Evolutionary conservation across 53 echinoderm and acorn worm genomes (phyloP), one percentile per base, ranked within the genome.

Genomic region (Mesocentrotus franciscanus): DNA sequence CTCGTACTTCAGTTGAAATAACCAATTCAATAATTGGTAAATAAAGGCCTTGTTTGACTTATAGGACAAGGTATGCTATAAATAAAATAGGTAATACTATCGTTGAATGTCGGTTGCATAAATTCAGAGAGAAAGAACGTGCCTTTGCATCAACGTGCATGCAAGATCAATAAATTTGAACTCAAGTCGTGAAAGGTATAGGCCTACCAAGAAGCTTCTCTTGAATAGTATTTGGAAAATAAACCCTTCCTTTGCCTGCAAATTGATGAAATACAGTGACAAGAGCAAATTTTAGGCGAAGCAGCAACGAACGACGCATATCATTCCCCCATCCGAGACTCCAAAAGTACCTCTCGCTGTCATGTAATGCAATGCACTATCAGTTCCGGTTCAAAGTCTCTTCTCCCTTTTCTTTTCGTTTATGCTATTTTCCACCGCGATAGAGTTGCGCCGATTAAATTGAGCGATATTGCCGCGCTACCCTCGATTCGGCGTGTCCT

Each of bases 321-420:
- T 76, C 29, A 33, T 76, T 76, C 8, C 27, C 15, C 33, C 76
- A 76, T 76, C 33, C 76, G 30, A 32, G 76, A 76, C 30, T 18
- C 9, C 11, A n/a, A 33, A 30, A 78, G 78, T 78, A 78, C 78
- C 32, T 33, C 30, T 33, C 30, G 15, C 12, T 55, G 84, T 20
- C 55, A 24, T 84, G 84, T 84, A 84, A 84, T 84, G 39, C 84
- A 84, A 84, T 84, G 84, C 84, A 84, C 84, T 49, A 84, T 84
- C 22, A 84, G 84, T 84, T 84, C 84, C 84, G 39, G 39, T 84
- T 42, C 84, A 55, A 84, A 39, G 10, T 39, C 20, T 42, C 9
- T 39, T 20, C 15, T 42, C 29, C 29, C 29, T 87, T 87, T 87
- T 58, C 4, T 87, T 87, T 87, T 87, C 29, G 12, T 7, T 26